Conservation (phyloP, 2,888 invertebrate genomes). For the Amiota minor region DNA sequence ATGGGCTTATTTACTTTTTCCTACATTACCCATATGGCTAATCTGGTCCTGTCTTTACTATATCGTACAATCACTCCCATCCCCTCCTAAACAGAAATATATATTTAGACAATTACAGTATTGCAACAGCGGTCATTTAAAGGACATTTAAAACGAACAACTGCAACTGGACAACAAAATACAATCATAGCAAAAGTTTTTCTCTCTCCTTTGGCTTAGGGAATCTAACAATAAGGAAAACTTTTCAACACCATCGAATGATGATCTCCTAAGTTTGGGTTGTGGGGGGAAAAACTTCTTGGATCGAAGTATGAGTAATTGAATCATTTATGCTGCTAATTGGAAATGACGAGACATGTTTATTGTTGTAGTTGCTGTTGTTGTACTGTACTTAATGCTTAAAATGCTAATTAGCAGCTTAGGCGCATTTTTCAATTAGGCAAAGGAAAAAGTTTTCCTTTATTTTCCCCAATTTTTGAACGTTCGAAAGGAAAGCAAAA, state of each 20-base stretch:
- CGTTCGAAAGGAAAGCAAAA: too few species aligned
- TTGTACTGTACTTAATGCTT: background rate
- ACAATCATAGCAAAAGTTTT: conserved; percentile 9
- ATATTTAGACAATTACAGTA: conserved; percentile 57
- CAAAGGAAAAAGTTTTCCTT: conserved; percentile 46
- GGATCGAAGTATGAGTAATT: conserved; percentile 68
- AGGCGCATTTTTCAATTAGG: conserved; percentile 64
- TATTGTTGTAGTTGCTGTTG: background rate
- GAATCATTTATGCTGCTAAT: conserved; percentile 69
- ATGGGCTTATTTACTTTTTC: too few species aligned
- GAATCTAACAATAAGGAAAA: too few species aligned
- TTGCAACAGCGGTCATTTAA: conserved; percentile 60
- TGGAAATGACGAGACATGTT: conserved; percentile 52
- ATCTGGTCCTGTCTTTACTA: too few species aligned
- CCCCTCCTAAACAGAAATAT: too few species aligned
- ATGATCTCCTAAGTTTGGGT: too few species aligned
- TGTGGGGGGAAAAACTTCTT: conserved; percentile 35
- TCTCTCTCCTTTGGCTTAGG: background rate
- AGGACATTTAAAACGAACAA: conserved; percentile 51
- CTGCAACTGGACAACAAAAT: conserved; percentile 29
- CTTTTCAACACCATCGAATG: too few species aligned
- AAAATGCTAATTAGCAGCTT: conserved; percentile 64
- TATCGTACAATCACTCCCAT: too few species aligned
- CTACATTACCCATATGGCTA: too few species aligned
- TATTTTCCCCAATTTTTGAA: background rate